Evolutionary conservation across 2,888 invertebrate species (phyloP), one percentile per base, ranked within the genome.

Genomic region (Ectemnius lituratus): DNA sequence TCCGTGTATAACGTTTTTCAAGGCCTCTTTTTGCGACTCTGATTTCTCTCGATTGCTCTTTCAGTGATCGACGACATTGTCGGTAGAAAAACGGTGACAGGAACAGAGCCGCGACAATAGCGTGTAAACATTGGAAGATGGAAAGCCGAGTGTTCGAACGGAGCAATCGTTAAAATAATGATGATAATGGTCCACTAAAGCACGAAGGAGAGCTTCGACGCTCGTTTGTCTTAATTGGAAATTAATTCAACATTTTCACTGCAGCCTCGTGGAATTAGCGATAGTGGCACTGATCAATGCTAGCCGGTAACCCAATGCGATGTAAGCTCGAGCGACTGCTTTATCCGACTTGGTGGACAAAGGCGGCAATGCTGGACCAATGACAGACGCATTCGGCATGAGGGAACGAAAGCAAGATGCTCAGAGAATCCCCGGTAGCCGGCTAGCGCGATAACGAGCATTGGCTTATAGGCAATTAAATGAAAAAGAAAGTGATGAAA

Each of bases 191-290:
- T 8, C 37, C 23, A 63, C 52, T 63, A 28, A 23, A 27, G 20
- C 23, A 23, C 23, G 23, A 23, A 23, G 23, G 52, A 27, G 28
- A 56, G 20, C 23, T 5, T 46, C 13, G 18, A 11, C 52, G 52
- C 52, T 16, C 52, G 52, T 14, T 52, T 52, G 5, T 1, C 52
- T 52, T 52, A 16, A 52, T 52, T 16, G 52, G 16, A 16, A 14
- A 52, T 52, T 52, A 52, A 52, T 52, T 52, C 16, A 52, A 16
- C n/a, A 52, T 52, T 52, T 52, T 52, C 52, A n/a, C 14, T 13
- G 52, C 13, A 16, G 37, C 6, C 37, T 2, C 4, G 5, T 37
- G 8, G 37, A 37, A 11, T 37, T 37, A 11, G 37, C 37, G 37
- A 37, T 37, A 37, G 37, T 23, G 23, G 23, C 37, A 8, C 37